Evolutionary conservation across 2,888 invertebrate genomes (phyloP).

Genomic region (Epirrhoe tristata): DNA sequence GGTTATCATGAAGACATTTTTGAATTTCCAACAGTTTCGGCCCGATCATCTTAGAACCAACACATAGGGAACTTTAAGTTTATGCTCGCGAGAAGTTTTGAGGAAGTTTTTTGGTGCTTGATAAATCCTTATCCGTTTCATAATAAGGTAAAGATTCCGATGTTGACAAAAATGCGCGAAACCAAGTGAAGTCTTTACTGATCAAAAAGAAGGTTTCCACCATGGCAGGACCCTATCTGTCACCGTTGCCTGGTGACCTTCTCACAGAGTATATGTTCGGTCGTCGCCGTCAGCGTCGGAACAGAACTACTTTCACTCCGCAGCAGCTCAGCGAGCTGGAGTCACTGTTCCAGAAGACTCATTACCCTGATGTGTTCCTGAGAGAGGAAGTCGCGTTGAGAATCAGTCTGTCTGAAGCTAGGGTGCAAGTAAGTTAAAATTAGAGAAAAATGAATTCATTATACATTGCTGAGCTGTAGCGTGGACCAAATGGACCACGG

Average conservation of each 20-base stretch:
- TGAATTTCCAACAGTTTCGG: conserved; percentile 72
- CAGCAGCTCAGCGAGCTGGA: conserved; percentile 97
- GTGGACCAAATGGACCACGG: too few relatives aligned
- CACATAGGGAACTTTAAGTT: conserved; percentile 51
- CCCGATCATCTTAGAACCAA: conserved; percentile 57
- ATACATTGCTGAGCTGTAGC: too few relatives aligned
- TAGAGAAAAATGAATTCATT: not conserved
- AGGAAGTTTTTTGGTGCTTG: conserved; percentile 47
- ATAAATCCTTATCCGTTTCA: not conserved
- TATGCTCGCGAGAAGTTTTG: conserved; percentile 53
- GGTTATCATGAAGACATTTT: conserved; percentile 74
- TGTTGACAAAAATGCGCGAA: conserved; percentile 20
- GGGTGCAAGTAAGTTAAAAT: conserved; percentile 90
- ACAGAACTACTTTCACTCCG: conserved; percentile 97
- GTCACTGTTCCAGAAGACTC: conserved; percentile 96
- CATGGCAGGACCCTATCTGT: conserved; percentile 96
- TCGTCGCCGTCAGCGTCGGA: conserved; percentile 93
- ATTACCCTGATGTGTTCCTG: conserved; percentile 95
- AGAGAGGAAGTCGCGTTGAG: conserved; percentile 96
- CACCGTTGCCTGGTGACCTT: conserved; percentile 94
- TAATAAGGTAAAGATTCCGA: not conserved
- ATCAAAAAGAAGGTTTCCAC: not conserved
- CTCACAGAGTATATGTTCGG: conserved; percentile 97
- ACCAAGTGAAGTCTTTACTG: not conserved
- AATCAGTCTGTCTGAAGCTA: conserved; percentile 96